Percentiles rank a stretch among this genome's conserved stretches.
These are phyloP conservation scores for Psittacula echo DNA, from an alignment of 2,797 vertebrate genomes.

Conservation along the genomic window DNA sequence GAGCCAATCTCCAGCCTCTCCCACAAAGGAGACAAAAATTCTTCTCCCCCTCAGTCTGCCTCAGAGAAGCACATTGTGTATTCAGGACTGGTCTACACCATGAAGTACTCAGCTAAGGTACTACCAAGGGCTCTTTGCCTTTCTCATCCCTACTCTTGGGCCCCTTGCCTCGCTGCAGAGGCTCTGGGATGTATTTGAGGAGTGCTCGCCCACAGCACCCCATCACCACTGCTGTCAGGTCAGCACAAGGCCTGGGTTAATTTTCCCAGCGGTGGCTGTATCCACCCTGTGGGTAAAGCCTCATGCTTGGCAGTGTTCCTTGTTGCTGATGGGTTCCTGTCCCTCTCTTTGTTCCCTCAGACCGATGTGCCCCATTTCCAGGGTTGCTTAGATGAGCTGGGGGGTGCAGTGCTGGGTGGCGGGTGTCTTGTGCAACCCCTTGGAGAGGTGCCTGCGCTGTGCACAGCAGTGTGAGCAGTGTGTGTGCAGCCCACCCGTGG, in stretches of 20 bases:
- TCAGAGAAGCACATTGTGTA: conserved; percentile 76
- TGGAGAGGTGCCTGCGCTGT: rapidly evolving
- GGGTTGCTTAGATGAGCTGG: not conserved
- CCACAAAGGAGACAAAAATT: not conserved
- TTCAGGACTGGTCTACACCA: conserved; percentile 84
- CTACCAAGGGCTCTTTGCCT: not conserved
- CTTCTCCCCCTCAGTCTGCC: not conserved
- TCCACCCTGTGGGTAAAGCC: not conserved
- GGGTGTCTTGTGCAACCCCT: not conserved
- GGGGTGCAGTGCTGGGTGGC: too few species aligned
- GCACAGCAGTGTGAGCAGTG: not conserved
- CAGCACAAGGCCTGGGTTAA: not conserved
- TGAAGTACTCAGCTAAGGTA: conserved; percentile 84
- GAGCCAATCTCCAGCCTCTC: not conserved
- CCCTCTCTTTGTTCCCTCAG: not conserved
- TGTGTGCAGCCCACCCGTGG: rapidly evolving
- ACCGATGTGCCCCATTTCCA: not conserved
- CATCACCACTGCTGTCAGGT: not conserved
- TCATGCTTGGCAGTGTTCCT: not conserved
- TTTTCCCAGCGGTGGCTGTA: not conserved
- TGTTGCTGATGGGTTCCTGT: not conserved
- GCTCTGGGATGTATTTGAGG: not conserved
- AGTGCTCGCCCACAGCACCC: not conserved
- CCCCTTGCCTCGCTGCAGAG: not conserved
- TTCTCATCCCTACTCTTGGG: not conserved